Base-by-base conservation (phyloP, 2,888 invertebrate species). In the Dasypolia templi region DNA sequence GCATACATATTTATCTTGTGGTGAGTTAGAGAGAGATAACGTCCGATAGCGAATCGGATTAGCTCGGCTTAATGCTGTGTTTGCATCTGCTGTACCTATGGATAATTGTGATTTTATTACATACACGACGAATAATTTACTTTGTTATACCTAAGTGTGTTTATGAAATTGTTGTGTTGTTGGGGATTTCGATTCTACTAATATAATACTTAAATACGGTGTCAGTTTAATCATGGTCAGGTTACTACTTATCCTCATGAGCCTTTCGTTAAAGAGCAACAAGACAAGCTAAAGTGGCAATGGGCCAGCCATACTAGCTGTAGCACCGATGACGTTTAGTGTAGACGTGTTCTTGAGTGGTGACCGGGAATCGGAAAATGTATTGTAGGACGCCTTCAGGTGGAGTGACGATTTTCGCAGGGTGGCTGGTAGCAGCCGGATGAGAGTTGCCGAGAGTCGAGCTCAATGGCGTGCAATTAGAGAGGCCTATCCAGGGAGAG, bases 1-100 rank as follows among this genome's bases (percentile, higher is more conserved):
- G 92, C 93, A 92, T 92, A 92, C 92, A 93, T 94, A 95, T 94
- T 93, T 94, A 93, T 92, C 75, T 84, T 87, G 84, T 74, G 82
- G 89, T 91, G 90, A 93, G 93, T 94, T 92, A 93, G 89, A 89
- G 89, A 81, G 85, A 91, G 93, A 93, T 92, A 93, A 84, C 86
- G 81, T 71, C 71, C 87, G 92, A 91, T 92, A 89, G 82, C 80
- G 83, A 84, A 90, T 91, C 85, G 87, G 89, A 91, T 92, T 91
- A 89, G 77, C 85, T 81, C 77, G 88, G 89, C 89, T 91, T 91
- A 87, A 91, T 91, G 87, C 68, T 72, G 61, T 76, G 73, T 84
- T 84, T 78, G 81, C 72, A 84, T 81, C 75, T 75, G 69, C 53
- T 63, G 4, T 63, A n/a, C n/a, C n/a, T n/a, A 35, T 56, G 72